A percentile compares a stretch with the other conserved stretches of the same genome.
Conservation (phyloP, 2,888 invertebrate genomes). For the Drosophila niveifrons region DNA sequence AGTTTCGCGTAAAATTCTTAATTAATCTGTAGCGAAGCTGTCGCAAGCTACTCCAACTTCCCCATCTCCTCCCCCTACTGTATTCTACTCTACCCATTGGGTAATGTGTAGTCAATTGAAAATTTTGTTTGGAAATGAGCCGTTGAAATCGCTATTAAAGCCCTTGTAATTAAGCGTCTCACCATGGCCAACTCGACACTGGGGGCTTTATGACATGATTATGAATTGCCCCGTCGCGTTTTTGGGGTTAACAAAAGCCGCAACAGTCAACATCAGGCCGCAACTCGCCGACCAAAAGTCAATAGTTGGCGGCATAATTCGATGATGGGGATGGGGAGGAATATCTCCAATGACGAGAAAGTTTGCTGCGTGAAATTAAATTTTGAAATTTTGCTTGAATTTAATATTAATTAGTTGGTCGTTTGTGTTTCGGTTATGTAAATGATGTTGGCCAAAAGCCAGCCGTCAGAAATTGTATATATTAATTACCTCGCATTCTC, state of each 20-base stretch:
- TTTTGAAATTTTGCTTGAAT: constrained; percentile 67
- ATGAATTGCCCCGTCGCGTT: constrained; percentile 74
- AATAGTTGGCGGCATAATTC: constrained; percentile 71
- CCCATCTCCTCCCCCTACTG: neutral
- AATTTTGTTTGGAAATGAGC: constrained; percentile 82
- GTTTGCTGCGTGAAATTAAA: constrained; percentile 68
- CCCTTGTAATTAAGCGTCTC: constrained; percentile 84
- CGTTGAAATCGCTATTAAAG: constrained; percentile 81
- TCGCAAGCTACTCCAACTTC: constrained; percentile 17
- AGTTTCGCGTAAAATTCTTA: constrained; percentile 80
- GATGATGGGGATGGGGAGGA: constrained; percentile 1
- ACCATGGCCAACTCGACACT: constrained; percentile 47
- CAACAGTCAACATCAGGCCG: constrained; percentile 54
- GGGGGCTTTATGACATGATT: constrained; percentile 78
- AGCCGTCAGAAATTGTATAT: constrained; percentile 45
- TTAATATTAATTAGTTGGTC: constrained; percentile 76
- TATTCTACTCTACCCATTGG: neutral
- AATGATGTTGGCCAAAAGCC: constrained; percentile 43
- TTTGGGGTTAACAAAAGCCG: constrained; percentile 72
- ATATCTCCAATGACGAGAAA: constrained; percentile 29
- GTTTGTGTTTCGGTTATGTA: constrained; percentile 69
- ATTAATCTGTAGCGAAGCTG: constrained; percentile 82
- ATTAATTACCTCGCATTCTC: constrained; percentile 62
- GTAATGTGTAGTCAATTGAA: constrained; percentile 77
- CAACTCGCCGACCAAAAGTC: constrained; percentile 66